phyloP scores from a whole-genome alignment of 2,888 invertebrate species.

The Kryphioiulus occultus region DNA sequence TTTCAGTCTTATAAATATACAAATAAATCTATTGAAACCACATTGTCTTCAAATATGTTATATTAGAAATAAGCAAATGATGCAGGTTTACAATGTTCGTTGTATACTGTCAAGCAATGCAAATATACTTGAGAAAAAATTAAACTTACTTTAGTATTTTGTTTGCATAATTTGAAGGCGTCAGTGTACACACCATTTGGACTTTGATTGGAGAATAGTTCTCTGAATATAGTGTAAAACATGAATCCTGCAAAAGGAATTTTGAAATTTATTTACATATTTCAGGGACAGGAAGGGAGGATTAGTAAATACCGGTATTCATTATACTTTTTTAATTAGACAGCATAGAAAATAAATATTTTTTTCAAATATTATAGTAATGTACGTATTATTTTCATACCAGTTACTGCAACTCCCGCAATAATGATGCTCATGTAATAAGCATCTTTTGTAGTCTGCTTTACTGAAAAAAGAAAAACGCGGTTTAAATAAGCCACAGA shows the following conservation, averaged over 20 bases:
- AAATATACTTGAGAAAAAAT: not conserved
- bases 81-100: not conserved
- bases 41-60: too few relatives aligned
- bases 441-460: slow-evolving; percentile 88
- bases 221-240: slow-evolving; percentile 83
- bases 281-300: too few relatives aligned
- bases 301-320: too few relatives aligned
- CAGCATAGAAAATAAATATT: too few relatives aligned
- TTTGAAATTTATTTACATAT: not conserved
- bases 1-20: too few relatives aligned
- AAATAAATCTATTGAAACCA: too few relatives aligned
- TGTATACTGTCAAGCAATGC: not conserved
- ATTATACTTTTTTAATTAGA: too few relatives aligned
- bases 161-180: slow-evolving; percentile 77
- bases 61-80: too few relatives aligned
- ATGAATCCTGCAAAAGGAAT: slow-evolving; percentile 67
- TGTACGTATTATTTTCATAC: slow-evolving; percentile 55
- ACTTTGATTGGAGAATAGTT: slow-evolving; percentile 87
- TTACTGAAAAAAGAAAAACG: slow-evolving; percentile 68
- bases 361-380: not conserved
- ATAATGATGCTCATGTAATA: slow-evolving; percentile 85
- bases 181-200: slow-evolving; percentile 83
- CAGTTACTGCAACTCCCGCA: slow-evolving; percentile 80
- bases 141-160: slow-evolving; percentile 72
- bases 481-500: not conserved